phyloP scores from a whole-genome alignment of 64 coral and sea anemone species.

The Cladopsammia gracilis region DNA sequence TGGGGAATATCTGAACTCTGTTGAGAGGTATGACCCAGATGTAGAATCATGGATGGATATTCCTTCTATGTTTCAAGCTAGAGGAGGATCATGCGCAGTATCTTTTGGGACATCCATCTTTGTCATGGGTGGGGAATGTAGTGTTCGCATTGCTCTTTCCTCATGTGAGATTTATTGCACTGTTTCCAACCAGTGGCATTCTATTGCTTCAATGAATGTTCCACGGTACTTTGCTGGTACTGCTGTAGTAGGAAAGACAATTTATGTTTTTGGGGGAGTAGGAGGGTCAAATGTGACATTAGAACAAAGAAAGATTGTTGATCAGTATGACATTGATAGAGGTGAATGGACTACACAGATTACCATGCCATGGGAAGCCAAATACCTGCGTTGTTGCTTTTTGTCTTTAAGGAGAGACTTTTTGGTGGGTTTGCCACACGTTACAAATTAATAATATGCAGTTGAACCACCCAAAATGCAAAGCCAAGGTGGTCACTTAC shows the following conservation, averaged over 20 bases:
- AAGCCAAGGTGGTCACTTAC: too few species aligned
- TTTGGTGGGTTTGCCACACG: neutral
- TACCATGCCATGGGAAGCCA: constrained; percentile 15
- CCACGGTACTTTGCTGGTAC: constrained; percentile 28
- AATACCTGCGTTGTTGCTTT: constrained; percentile 17
- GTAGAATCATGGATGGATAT: constrained; percentile 24
- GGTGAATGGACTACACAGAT: neutral
- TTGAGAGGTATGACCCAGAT: constrained; percentile 63
- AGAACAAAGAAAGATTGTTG: constrained; percentile 4
- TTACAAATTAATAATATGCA: neutral
- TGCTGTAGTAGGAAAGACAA: constrained; percentile 6
- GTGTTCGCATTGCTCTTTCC: constrained; percentile 29
- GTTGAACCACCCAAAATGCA: too few species aligned
- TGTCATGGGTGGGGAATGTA: constrained; percentile 59
- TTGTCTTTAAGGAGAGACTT: neutral
- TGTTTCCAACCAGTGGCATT: constrained; percentile 49
- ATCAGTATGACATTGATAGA: neutral
- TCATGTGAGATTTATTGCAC: constrained; percentile 54
- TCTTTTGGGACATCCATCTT: constrained; percentile 44
- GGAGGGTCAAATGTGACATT: constrained; percentile 19
- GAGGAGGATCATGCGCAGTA: constrained; percentile 42
- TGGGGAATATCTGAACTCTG: constrained; percentile 62
- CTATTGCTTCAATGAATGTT: constrained; percentile 59
- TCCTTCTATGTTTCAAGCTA: constrained; percentile 18
- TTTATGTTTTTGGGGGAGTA: constrained; percentile 67